These are phyloP conservation scores for Saiga tatarica DNA, from an alignment of 2,113 vertebrate genomes.

Conservation along the genomic window DNA sequence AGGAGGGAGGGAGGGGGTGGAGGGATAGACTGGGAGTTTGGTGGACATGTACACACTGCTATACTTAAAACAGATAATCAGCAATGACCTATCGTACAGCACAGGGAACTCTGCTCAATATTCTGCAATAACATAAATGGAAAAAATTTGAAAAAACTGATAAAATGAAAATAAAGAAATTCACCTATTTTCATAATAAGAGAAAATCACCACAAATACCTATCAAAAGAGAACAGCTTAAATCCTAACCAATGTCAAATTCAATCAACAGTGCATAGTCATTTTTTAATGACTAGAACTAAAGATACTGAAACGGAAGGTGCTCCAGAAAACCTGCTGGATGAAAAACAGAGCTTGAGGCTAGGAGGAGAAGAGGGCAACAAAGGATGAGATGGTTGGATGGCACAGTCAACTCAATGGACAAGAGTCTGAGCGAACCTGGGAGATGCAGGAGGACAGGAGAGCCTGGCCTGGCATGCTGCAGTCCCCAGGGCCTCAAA, in stretches of 20 bases:
- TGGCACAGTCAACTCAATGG: neutral
- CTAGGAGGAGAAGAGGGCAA: no score
- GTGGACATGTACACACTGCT: neutral
- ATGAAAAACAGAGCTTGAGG: neutral
- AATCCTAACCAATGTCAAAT: neutral
- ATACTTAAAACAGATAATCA: neutral
- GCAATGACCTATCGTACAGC: neutral
- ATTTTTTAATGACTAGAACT: neutral
- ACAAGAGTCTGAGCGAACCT: neutral
- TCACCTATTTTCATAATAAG: neutral
- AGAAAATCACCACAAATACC: neutral
- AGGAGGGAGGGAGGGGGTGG: neutral
- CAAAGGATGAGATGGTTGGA: neutral
- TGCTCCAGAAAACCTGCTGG: neutral
- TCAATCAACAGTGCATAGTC: neutral
- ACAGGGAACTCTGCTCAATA: neutral
- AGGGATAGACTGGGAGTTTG: neutral
- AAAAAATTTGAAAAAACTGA: neutral
- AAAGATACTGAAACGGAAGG: neutral
- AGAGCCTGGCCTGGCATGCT: neutral
- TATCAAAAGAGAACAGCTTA: neutral
- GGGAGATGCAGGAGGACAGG: neutral
- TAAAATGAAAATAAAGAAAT: neutral
- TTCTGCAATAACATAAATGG: neutral
- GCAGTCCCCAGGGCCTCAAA: neutral